phyloP scores from a whole-genome alignment of 2,797 vertebrate genomes.

The Melanitta fusca region DNA sequence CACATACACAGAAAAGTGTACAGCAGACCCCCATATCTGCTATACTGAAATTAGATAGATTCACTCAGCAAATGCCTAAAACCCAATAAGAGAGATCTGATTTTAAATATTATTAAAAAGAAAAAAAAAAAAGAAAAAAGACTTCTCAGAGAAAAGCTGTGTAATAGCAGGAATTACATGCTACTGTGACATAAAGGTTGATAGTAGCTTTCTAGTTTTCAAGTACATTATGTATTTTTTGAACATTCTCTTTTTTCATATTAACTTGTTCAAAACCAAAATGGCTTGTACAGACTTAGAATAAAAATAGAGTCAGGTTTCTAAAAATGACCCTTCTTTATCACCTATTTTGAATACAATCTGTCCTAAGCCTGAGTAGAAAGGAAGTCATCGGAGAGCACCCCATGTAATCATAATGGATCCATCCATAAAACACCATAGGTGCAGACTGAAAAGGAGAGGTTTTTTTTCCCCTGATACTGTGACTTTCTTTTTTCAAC shows the following conservation, averaged over 20 bases:
- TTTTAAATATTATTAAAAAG: neutral
- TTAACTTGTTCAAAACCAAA: neutral
- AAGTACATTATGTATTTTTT: neutral
- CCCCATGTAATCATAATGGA: neutral
- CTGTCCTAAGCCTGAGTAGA: neutral
- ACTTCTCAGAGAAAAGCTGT: neutral
- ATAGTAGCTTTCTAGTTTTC: neutral
- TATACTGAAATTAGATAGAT: neutral
- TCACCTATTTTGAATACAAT: neutral
- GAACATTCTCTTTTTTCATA: neutral
- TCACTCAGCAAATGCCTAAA: neutral
- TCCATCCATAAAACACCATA: neutral
- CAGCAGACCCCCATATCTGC: neutral
- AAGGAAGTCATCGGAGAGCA: neutral
- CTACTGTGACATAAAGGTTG: neutral
- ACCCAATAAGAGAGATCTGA: neutral
- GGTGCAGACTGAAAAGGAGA: neutral
- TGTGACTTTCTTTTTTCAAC: neutral
- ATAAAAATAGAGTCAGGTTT: neutral
- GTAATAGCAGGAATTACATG: neutral
- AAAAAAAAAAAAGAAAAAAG: neutral
- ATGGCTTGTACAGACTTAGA: neutral
- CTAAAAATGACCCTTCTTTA: neutral
- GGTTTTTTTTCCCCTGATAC: neutral
- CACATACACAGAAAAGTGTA: rapidly evolving